These are phyloP conservation scores for Acronicta leporina DNA, from an alignment of 2,888 invertebrate genomes.

Conservation along the genomic window DNA sequence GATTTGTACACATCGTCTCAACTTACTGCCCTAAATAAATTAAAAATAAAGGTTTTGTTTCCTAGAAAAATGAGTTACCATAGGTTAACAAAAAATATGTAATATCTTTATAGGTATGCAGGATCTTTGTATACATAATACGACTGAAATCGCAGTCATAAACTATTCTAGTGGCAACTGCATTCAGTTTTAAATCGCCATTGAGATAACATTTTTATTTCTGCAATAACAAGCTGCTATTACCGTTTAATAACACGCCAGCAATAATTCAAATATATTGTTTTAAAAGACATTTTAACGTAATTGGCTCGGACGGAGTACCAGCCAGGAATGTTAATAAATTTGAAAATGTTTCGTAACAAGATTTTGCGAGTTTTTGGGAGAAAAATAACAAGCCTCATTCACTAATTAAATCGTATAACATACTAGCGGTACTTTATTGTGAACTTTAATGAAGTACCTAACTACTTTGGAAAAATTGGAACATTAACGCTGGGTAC, in stretches of 20 bases:
- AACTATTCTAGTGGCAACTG: too few species aligned
- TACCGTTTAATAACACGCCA: slow-evolving; percentile 1
- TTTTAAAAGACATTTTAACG: slow-evolving; percentile 3
- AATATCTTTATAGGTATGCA: too few species aligned
- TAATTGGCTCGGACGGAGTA: slow-evolving; percentile 16
- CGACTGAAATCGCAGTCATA: too few species aligned
- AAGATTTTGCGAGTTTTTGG: background rate
- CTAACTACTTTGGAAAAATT: background rate
- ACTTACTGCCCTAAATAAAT: too few species aligned
- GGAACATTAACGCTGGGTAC: background rate
- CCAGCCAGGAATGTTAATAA: background rate
- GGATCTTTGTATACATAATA: too few species aligned
- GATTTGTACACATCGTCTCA: too few species aligned
- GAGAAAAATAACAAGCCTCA: slow-evolving; percentile 2
- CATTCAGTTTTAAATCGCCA: background rate
- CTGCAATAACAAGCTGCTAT: background rate
- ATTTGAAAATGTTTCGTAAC: background rate
- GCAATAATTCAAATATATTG: slow-evolving; percentile 16
- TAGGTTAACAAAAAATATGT: too few species aligned
- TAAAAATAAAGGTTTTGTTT: too few species aligned
- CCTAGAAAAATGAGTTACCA: too few species aligned
- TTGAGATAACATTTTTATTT: slow-evolving; percentile 3
- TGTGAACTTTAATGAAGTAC: background rate
- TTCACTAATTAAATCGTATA: slow-evolving; percentile 1
- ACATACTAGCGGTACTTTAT: background rate